A percentile compares a stretch with the other conserved stretches of the same genome.
These are phyloP conservation scores for Zygogramma bicolorata DNA, from an alignment of 2,888 invertebrate species.

Conservation along the genomic window DNA sequence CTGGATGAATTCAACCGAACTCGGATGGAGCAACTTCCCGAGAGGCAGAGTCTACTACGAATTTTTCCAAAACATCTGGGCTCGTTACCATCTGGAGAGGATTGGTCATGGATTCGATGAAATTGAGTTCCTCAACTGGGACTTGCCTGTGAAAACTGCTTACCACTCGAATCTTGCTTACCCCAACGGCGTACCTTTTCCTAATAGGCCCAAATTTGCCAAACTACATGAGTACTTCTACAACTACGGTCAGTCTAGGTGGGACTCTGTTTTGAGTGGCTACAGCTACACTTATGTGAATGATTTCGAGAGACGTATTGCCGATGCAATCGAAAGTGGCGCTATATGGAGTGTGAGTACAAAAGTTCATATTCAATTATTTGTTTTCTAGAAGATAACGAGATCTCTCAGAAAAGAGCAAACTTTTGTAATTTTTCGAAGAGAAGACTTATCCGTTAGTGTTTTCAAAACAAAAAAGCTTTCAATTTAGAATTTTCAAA, in stretches of 20 bases:
- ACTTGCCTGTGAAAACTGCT: constrained; percentile 70
- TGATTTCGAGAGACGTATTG: constrained; percentile 70
- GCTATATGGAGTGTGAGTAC: constrained; percentile 62
- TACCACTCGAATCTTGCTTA: constrained; percentile 75
- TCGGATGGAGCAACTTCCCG: constrained; percentile 67
- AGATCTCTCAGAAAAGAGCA: too few species aligned
- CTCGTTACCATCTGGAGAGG: constrained; percentile 82
- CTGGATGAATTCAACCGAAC: constrained; percentile 70
- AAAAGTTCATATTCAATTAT: neutral
- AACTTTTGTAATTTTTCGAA: too few species aligned
- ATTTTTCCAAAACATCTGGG: constrained; percentile 76
- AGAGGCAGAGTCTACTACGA: constrained; percentile 77
- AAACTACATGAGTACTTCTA: constrained; percentile 67
- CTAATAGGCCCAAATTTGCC: constrained; percentile 72
- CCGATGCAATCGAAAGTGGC: constrained; percentile 72
- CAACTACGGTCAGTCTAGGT: constrained; percentile 57
- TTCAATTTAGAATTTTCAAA: too few species aligned
- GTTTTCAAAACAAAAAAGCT: too few species aligned
- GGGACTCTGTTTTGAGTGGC: constrained; percentile 67
- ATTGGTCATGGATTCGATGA: constrained; percentile 78
- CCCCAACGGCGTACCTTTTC: constrained; percentile 76
- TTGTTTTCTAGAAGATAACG: too few species aligned
- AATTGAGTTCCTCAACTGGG: constrained; percentile 71
- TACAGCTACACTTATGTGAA: constrained; percentile 66
- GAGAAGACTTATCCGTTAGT: too few species aligned